Percentiles rank a stretch among this genome's conserved stretches.
phyloP scores from a whole-genome alignment of 2,113 vertebrate genomes.

The Hemicordylus capensis region DNA sequence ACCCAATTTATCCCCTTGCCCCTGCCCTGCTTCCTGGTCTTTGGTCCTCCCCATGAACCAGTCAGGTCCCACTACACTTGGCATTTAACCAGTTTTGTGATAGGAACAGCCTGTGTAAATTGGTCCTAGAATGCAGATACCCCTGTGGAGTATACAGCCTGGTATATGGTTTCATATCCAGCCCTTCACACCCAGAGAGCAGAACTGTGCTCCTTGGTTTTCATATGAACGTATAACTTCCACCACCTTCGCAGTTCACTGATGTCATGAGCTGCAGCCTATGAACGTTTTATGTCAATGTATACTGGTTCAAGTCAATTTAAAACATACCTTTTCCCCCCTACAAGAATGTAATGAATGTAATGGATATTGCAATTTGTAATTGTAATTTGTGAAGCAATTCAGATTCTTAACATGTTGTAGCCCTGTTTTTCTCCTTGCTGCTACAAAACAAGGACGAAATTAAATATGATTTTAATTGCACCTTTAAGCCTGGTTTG shows the following conservation, averaged over 20 bases:
- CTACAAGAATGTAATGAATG: no score
- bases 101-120: neutral
- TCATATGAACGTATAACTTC: neutral
- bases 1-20: neutral
- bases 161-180: neutral
- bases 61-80: neutral
- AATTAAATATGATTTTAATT: no score
- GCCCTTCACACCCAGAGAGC: neutral
- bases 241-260: neutral
- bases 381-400: neutral
- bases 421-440: neutral
- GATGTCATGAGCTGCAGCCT: neutral
- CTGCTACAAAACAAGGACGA: neutral
- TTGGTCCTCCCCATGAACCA: neutral
- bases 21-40: neutral
- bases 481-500: no score
- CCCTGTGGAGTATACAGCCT: no score
- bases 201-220: neutral
- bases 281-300: no score
- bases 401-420: neutral
- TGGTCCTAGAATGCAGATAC: neutral
- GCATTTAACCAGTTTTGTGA: neutral
- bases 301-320: no score
- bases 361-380: no score
- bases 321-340: no score